Evolutionary conservation across 2,888 invertebrate species (phyloP), one percentile per base, ranked within the genome.

Genomic region (Ophion obscuratus): DNA sequence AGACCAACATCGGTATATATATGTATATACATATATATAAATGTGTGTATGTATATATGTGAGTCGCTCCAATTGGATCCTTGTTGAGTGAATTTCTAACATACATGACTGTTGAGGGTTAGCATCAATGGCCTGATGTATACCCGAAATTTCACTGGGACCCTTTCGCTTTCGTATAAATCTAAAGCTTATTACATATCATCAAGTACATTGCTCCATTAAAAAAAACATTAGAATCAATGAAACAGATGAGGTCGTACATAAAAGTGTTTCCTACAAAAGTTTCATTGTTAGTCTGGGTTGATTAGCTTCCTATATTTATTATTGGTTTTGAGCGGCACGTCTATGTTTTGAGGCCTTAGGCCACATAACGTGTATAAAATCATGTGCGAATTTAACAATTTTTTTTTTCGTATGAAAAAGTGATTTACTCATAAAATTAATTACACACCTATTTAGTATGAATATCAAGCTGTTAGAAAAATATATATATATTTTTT

Each of bases 121-220:
- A 59, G 61, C 36, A 67, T 66, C 64, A 27, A 80, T 61, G 62
- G 73, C 36, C 67, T 61, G 57, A 20, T 24, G 57, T 59, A 31
- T 73, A 77, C 83, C 80, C n/a, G 79, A 83, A 67, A 80, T 83
- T 76, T 79, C 71, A 44, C 47, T 62, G 79, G 61, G 79, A 17
- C 70, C 79, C 44, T 70, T 64, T 59, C 61, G 53, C 24, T 66
- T 40, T 67, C 40, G 27, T 11, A 36, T 17, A 27, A 44, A 11
- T 66, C 9, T 36, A 36, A 44, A 20, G 53, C 67, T 77, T 53
- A 67, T 77, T 57, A 67, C 40, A 67, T 53, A 67, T 73, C 24
- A 59, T 62, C n/a, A 59, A 24, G 31, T 31, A 47, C 31, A 81
- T 27, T 67, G 40, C 20, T 14, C 24, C 47, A 47, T 47, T 53